Base-by-base conservation (phyloP, 2,797 vertebrate species). In the Prunella strophiata region DNA sequence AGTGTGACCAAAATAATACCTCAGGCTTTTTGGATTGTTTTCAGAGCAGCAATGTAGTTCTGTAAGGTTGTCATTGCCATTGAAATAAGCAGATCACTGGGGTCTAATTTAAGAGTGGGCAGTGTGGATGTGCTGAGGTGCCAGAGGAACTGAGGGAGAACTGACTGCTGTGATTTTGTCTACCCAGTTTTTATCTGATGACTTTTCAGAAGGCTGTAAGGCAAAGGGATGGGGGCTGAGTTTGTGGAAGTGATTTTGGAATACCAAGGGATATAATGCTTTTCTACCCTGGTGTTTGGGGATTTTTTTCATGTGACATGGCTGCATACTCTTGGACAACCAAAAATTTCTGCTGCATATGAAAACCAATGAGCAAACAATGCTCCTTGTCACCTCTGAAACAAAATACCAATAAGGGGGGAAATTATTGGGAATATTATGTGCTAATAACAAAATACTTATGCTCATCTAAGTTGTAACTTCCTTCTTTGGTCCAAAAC, bases 401-500 rank as follows among this genome's bases (percentile, higher is more conserved):
- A 45, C 18, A 77, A 92, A 92, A 71, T 43, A 34, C 12, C 50
- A 61, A 5, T 22, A 65, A 72, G 62, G 7, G 16, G 45, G 4
- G 2, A 87, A 71, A 65, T 36, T 85, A 43, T 40, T 40, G 0
- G 13, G 25, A 73, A 38, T 89, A 63, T 73, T 38, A 32, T 36
- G 34, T 48, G 26, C 11, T 65, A 88, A 91, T 40, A 91, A 17
- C 51, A 80, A 75, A 91, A 80, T 22, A 42, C 7, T 71, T 76
- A 11, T 2, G 8, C 13, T 59, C 32, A 2, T 66, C 32, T 87
- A 57, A 81, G 10, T 23, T 59, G 7, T 50, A 91, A 63, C 1
- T 0, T 75, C 55, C 73, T 72, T 76, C 74, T 96, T 96, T 72
- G 36, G 27, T 88, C 55, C 70, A 51, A 93, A 94, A 95, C 75